Base-by-base conservation (phyloP, 2,888 invertebrate genomes). In the Eilema depressum region DNA sequence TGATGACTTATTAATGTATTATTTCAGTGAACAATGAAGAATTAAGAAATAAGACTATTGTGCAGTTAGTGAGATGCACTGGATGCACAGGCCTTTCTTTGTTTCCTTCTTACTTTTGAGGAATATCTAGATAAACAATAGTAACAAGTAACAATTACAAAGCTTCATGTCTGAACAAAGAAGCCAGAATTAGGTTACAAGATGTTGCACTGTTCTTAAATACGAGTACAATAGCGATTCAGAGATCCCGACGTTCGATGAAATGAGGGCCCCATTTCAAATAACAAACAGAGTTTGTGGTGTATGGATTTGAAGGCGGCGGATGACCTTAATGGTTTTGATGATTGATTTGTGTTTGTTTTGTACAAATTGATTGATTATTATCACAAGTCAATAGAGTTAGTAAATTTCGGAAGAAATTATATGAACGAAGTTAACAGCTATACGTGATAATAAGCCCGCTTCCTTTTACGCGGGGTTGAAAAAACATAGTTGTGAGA, bases 41-140 rank as follows among this genome's bases (percentile, higher is more conserved):
- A n/a, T n/a, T n/a, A n/a, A n/a, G n/a, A n/a, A n/a, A n/a, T 14
- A 14, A 37, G 12, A 8, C 12, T 37, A n/a, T n/a, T 33, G 33
- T 33, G 11, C 33, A 3, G 7, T 33, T 33, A 37, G 47, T 65
- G 28, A 62, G 47, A 57, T 53, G n/a, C n/a, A n/a, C n/a, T n/a
- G n/a, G n/a, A n/a, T 73, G 68, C 68, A 77, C 62, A 68, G 63
- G 17, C 33, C 71, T 74, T 71, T n/a, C 65, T 47, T 47, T 53
- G 5, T 53, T 53, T 53, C n/a, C 53, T 53, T 53, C 53, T 2
- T 53, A 17, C 2, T 41, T 3, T 41, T 37, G 12, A 37, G 33
- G 33, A 12, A 17, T 12, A 20, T 3, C 3, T 20, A 47, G 47
- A 37, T 37, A 37, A 37, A 37, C 33, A 37, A 37, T 12, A 37